A percentile compares a stretch with the other conserved stretches of the same genome.
phyloP scores from a whole-genome alignment of 2,113 vertebrate species.

The Psilopsiagon aymara region DNA sequence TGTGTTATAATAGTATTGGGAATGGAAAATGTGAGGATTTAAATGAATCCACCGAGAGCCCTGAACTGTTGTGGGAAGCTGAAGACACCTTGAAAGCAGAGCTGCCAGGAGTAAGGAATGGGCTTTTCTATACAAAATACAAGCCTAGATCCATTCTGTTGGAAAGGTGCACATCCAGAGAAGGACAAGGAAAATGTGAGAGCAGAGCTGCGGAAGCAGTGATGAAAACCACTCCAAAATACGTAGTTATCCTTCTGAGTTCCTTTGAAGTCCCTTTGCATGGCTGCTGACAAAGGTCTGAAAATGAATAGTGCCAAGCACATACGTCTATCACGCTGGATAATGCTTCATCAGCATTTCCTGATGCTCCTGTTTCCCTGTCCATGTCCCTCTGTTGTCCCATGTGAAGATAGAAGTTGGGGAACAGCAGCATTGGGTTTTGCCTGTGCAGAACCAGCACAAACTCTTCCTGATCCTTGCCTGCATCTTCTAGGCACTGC shows the following conservation, averaged over 20 bases:
- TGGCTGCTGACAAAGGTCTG: background rate
- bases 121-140: background rate
- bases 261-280: background rate
- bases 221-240: background rate
- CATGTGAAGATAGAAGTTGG: background rate
- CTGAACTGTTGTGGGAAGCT: background rate
- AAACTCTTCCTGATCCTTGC: background rate
- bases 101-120: background rate
- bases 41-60: background rate
- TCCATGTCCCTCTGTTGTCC: background rate
- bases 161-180: background rate
- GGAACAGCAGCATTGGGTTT: accelerated
- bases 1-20: background rate
- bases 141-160: background rate
- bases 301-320: background rate
- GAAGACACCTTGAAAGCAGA: background rate
- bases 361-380: background rate
- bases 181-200: background rate
- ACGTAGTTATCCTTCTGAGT: background rate
- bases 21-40: background rate
- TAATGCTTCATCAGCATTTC: background rate
- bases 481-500: background rate
- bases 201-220: background rate
- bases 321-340: accelerated
- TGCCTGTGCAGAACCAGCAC: background rate